Conservation (phyloP, 2,888 invertebrate genomes). For the Apantesis nais region DNA sequence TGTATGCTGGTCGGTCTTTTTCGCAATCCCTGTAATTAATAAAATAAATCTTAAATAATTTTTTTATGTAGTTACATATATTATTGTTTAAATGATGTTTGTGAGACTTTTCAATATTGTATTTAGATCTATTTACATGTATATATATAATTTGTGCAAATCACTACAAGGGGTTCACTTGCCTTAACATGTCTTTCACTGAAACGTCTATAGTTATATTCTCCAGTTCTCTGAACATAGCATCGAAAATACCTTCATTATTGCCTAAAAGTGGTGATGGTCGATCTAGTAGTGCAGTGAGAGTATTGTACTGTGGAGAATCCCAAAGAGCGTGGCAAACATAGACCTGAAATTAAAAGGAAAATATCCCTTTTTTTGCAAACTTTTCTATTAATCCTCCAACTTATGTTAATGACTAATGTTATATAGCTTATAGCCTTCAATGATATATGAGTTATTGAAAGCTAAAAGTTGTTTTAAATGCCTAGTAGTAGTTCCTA, state of each 20-base stretch:
- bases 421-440: no score
- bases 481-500: no score
- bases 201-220: conserved; percentile 83
- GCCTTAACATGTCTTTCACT: conserved; percentile 83
- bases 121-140: not conserved
- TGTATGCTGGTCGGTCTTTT: conserved; percentile 89
- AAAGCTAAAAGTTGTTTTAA: no score
- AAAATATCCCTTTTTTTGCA: no score
- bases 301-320: conserved; percentile 86
- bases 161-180: conserved; percentile 18
- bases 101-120: not conserved
- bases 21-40: conserved; percentile 87
- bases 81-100: no score
- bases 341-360: conserved; percentile 75
- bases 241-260: conserved; percentile 84
- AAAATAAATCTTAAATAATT: not conserved
- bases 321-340: conserved; percentile 91
- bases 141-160: no score
- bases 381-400: no score
- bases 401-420: no score
- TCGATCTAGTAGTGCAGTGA: conserved; percentile 88
- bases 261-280: conserved; percentile 86
- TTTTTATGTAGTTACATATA: no score
- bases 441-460: no score
- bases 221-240: conserved; percentile 82